Percentiles rank a stretch among this genome's conserved stretches.
phyloP scores from a whole-genome alignment of 2,113 vertebrate species.

The Sigmodon hispidus region DNA sequence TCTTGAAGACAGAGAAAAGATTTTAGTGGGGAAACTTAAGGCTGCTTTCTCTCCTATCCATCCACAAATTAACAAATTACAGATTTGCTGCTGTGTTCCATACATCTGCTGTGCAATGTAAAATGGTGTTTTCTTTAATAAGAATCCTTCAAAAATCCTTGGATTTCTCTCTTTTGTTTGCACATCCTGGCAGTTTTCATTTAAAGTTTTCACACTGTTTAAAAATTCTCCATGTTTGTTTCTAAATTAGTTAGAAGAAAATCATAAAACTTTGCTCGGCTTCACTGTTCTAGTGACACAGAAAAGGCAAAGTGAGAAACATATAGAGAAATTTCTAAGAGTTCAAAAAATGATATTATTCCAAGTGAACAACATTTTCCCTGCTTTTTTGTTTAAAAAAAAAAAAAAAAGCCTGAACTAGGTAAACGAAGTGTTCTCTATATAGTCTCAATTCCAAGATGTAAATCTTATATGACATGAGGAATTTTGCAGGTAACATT shows the following conservation, averaged over 20 bases:
- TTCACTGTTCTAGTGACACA: conserved; percentile 54
- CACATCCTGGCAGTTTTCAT: conserved; percentile 75
- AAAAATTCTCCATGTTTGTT: conserved; percentile 74
- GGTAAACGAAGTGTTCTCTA: neutral
- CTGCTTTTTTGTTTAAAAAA: neutral
- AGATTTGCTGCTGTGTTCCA: conserved; percentile 74
- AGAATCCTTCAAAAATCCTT: conserved; percentile 77
- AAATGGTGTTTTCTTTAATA: conserved; percentile 79
- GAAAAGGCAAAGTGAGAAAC: conserved; percentile 34
- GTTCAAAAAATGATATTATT: conserved; percentile 48
- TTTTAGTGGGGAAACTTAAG: conserved; percentile 35
- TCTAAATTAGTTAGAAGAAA: conserved; percentile 73
- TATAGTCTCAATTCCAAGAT: neutral
- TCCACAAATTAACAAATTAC: conserved; percentile 66
- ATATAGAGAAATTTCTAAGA: conserved; percentile 11
- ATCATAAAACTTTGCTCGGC: conserved; percentile 67
- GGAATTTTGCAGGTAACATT: neutral
- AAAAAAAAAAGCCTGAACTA: neutral
- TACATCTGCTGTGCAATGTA: conserved; percentile 78
- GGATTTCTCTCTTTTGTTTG: conserved; percentile 74
- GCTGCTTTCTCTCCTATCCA: conserved; percentile 75
- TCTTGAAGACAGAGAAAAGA: conserved; percentile 34
- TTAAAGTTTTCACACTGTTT: conserved; percentile 81
- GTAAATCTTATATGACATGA: neutral
- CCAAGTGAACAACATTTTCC: conserved; percentile 4